Conservation (phyloP, 64 coral and sea anemone species). For the Montipora efflorescens region DNA sequence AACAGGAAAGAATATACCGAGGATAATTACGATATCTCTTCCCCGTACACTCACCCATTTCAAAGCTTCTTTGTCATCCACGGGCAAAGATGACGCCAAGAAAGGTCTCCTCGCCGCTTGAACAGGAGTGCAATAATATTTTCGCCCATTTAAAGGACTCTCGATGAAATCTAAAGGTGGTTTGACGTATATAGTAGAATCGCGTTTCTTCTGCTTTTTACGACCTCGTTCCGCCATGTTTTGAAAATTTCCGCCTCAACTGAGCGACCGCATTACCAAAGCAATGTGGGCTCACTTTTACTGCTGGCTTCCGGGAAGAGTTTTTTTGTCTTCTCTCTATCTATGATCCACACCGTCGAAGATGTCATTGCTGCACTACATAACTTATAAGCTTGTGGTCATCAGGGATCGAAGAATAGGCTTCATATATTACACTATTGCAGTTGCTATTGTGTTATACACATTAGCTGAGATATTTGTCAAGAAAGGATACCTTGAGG, state of each 20-base stretch:
- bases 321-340: background rate
- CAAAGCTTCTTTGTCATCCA: slow-evolving; percentile 70
- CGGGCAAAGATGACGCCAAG: slow-evolving; percentile 75
- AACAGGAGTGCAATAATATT: slow-evolving; percentile 86
- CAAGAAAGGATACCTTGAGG: slow-evolving; percentile 96
- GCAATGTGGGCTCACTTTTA: slow-evolving; percentile 3
- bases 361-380: slow-evolving; percentile 97
- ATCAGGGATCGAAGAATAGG: slow-evolving; percentile 93
- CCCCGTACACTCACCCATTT: slow-evolving; percentile 75
- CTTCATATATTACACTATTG: slow-evolving; percentile 80
- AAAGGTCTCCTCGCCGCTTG: slow-evolving; percentile 93
- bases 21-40: too few relatives aligned
- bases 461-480: slow-evolving; percentile 94
- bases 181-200: slow-evolving; percentile 75
- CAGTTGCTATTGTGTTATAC: slow-evolving; percentile 74
- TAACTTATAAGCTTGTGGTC: slow-evolving; percentile 93
- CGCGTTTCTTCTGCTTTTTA: slow-evolving; percentile 70
- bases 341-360: too few relatives aligned
- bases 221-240: slow-evolving; percentile 78
- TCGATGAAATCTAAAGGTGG: slow-evolving; percentile 85
- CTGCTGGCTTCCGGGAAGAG: slow-evolving; percentile 17
- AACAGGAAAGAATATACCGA: too few relatives aligned
- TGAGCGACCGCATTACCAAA: slow-evolving; percentile 3
- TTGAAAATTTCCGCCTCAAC: slow-evolving; percentile 52
- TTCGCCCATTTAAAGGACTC: slow-evolving; percentile 77